Base-by-base conservation (phyloP, 2,888 invertebrate genomes). In the Slavum lentiscoides region DNA sequence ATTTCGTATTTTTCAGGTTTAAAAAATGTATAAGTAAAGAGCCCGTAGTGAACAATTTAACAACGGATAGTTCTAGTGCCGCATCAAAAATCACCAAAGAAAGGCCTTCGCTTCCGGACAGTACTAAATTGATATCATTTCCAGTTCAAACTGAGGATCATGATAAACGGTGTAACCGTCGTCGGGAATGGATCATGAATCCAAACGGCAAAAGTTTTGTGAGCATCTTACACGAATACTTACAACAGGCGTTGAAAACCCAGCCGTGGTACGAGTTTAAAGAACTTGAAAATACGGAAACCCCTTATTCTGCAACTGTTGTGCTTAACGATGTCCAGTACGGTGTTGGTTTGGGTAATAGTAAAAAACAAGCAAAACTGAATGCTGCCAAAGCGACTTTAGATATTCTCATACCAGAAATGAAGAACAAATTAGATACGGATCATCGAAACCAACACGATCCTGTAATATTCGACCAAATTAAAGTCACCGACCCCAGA, bases 211-310 rank as follows among this genome's bases (percentile, higher is more conserved):
- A 97, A 88, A 95, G 96, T 85, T 94, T 94, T 86, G 94, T 98
- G 13, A 96, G 97, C 84, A 96, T 98, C 85, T 90, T 99, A 84
- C 98, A 99, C 87, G 98, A 99, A 87, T 98, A 97, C 87, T 95
- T 97, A 61, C 96, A 98, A 84, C 94, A 97, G 86, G 96, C 96
- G 6, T 88, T 98, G 82, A 94, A 96, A 86, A 94, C 96, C 83
- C 96, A 97, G 84, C 97, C 97, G 1, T 92, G 93, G 0, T 98
- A 97, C 87, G 92, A 93, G 86, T 97, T 96, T 86, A 93, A 93
- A 85, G 97, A 97, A 88, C 88, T 96, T 70, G 95, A 96, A 88
- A 97, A 97, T 88, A 94, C 97, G 2, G 91, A 94, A 8, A 94
- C 93, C 0, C 98, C 98, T 0, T 98, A 97, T 88, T 93, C 95